These are phyloP conservation scores for Allygus modestus DNA, from an alignment of 2,888 invertebrate species.

Conservation along the genomic window DNA sequence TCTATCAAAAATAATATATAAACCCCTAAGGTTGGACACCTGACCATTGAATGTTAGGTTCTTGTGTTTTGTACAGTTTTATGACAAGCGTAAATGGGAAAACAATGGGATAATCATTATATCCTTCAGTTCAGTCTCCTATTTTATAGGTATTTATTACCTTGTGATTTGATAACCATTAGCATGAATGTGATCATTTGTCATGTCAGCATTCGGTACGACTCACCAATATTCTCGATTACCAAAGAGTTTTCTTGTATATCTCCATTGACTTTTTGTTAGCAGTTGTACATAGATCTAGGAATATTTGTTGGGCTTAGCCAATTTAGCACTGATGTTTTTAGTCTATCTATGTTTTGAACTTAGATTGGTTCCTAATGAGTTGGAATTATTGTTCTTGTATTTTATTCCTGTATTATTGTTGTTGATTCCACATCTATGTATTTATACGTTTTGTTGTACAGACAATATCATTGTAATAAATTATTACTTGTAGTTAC, in stretches of 20 bases:
- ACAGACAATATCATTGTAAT: constrained; percentile 51
- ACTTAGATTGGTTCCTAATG: constrained; percentile 46
- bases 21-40: no score
- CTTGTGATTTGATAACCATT: no score
- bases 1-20: no score
- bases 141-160: no score
- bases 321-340: constrained; percentile 47
- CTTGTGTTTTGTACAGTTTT: no score
- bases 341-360: constrained; percentile 31
- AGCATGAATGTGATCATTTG: no score
- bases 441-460: constrained; percentile 43
- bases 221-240: not conserved
- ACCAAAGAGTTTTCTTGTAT: constrained; percentile 31
- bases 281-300: constrained; percentile 24
- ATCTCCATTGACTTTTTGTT: constrained; percentile 16
- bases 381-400: constrained; percentile 46
- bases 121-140: no score
- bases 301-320: constrained; percentile 47
- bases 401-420: constrained; percentile 30
- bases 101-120: no score
- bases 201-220: not conserved
- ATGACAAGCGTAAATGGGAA: no score
- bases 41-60: no score
- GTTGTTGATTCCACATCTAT: constrained; percentile 34
- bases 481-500: constrained; percentile 36